A percentile compares a stretch with the other conserved stretches of the same genome.
Evolutionary conservation across 2,113 vertebrate genomes (phyloP).

Genomic region (Salvelinus sp.): DNA sequence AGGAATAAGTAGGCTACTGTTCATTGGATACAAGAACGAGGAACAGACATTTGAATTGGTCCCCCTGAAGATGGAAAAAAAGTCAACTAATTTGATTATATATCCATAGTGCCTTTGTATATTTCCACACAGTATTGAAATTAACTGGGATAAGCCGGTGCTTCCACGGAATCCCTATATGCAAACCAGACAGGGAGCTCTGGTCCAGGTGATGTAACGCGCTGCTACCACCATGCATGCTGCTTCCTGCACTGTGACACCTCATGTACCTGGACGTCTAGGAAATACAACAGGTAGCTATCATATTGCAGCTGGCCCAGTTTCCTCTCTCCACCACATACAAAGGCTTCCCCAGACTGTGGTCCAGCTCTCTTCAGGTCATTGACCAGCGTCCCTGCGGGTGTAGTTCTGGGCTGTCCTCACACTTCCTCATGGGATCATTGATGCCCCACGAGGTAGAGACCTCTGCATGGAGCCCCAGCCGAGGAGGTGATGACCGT

Average conservation of each 20-base stretch:
- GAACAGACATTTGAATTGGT: conserved; percentile 49
- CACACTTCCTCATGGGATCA: too few species aligned
- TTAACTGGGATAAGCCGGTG: conserved; percentile 34
- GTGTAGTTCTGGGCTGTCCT: too few species aligned
- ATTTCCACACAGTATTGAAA: conserved; percentile 64
- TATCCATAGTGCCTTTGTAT: conserved; percentile 35
- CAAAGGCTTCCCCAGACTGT: conserved; percentile 27
- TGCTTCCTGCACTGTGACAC: conserved; percentile 35
- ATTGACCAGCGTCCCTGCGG: too few species aligned
- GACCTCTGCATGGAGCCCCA: too few species aligned
- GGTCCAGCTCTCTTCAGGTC: too few species aligned
- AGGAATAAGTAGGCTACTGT: conserved; percentile 20
- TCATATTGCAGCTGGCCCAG: conserved; percentile 46
- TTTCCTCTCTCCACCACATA: conserved; percentile 51
- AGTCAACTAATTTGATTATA: conserved; percentile 69
- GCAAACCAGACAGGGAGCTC: conserved; percentile 63
- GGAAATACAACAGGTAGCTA: conserved; percentile 59
- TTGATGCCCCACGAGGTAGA: too few species aligned
- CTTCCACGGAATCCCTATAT: conserved; percentile 72
- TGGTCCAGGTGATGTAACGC: conserved; percentile 38
- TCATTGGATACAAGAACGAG: conserved; percentile 35
- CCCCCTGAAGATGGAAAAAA: conserved; percentile 62
- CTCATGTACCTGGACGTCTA: conserved; percentile 38
- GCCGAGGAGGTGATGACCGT: too few species aligned
- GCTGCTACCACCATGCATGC: not conserved